Conservation (phyloP, 2,113 vertebrate genomes). For the Hippocampus barbouri region DNA sequence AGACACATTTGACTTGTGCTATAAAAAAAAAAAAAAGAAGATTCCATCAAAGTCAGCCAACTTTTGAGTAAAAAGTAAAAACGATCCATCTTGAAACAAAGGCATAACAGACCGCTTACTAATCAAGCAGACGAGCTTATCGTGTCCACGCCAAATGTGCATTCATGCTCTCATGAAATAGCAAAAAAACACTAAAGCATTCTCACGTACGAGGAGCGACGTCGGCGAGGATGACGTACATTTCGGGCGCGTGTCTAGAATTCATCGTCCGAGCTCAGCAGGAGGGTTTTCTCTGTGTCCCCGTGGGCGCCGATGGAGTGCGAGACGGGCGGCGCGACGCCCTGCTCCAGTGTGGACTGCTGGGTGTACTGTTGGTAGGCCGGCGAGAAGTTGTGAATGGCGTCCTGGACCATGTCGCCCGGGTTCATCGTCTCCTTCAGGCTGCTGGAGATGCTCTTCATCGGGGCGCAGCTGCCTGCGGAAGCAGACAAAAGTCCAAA, state of each 20-base stretch:
- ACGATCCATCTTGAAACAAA: neutral
- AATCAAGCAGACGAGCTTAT: neutral
- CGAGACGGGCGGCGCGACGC: constrained; percentile 60
- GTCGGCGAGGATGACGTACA: neutral
- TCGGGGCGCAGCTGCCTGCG: constrained; percentile 87
- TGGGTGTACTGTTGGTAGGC: constrained; percentile 99
- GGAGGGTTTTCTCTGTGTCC: constrained; percentile 91
- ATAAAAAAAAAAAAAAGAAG: constrained; percentile 15
- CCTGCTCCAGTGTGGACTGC: constrained; percentile 89
- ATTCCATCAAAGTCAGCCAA: constrained; percentile 6
- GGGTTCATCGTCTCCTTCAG: constrained; percentile 98
- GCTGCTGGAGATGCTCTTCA: constrained; percentile 99
- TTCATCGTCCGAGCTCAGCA: constrained; percentile 94
- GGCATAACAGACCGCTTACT: neutral
- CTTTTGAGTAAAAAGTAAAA: neutral
- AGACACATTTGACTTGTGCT: constrained; percentile 12
- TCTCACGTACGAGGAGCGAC: neutral
- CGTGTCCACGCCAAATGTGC: neutral
- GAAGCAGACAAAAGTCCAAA: too few species aligned
- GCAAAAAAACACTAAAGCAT: neutral
- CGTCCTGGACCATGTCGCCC: constrained; percentile 94
- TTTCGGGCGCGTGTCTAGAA: constrained; percentile 70
- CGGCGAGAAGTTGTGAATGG: constrained; percentile 97
- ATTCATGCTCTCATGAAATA: constrained; percentile 1
- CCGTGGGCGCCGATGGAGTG: constrained; percentile 77